Evolutionary conservation across 2,113 vertebrate genomes (phyloP), one percentile per base, ranked within the genome.

Genomic region (Otus sunia): DNA sequence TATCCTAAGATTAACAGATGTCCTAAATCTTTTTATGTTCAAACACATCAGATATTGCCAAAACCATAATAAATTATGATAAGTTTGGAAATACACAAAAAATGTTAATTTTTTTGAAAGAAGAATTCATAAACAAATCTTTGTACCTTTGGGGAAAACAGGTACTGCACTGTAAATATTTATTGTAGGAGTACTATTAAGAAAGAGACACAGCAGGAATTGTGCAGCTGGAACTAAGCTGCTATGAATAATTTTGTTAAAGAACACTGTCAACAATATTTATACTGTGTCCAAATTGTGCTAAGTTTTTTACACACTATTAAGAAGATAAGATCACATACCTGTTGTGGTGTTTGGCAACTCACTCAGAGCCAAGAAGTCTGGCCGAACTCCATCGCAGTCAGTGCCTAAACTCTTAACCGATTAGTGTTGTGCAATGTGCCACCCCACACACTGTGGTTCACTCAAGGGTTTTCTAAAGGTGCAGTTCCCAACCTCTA

Each of bases 201-300:
- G 95, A 94, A 97, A 96, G 74, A 97, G 55, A 82, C 60, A 39
- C 45, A 88, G 92, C 94, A 91, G 71, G 79, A 92, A 34, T 69
- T 87, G 75, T 84, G 75, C 94, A 92, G 69, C 91, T 84, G 72
- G 2, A 96, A 86, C 92, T 93, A 95, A 79, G 25, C 27, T 69
- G 53, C 45, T 96, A 86, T 72, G 95, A 97, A 97, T 92, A 88
- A 83, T 95, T 95, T 96, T 94, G 82, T 95, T 96, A 94, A 97
- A 93, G 96, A 95, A 97, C 75, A 90, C 81, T 52, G 88, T 94
- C 97, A 91, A 97, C 95, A 97, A 91, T 90, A 79, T 91, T 96
- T 94, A 75, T 68, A 53, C 50, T 59, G 56, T 56, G 52, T 90
- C 76, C 66, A 93, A 92, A 91, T 66, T 75, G 68, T 49, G 34